Percentiles rank a stretch among this genome's conserved stretches.
phyloP scores from a whole-genome alignment of 2,888 invertebrate species.

The Drosophila bunnanda region DNA sequence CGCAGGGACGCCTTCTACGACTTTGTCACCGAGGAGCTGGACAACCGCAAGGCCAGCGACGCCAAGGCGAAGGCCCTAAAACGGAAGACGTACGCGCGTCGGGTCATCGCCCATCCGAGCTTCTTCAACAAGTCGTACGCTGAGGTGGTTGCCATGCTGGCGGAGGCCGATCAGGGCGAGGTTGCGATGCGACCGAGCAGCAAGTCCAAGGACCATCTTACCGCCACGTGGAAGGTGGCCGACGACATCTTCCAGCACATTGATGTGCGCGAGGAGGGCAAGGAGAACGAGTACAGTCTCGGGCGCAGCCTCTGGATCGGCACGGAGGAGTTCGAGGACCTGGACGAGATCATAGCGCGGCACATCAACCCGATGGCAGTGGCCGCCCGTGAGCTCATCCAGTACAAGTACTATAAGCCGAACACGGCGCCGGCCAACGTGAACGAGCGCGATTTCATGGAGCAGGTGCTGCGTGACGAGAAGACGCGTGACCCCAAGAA shows the following conservation, averaged over 20 bases:
- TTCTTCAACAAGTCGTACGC: constrained; percentile 98
- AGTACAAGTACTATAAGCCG: constrained; percentile 94
- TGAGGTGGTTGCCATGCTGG: constrained; percentile 96
- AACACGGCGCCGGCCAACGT: constrained; percentile 92
- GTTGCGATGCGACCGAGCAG: constrained; percentile 98
- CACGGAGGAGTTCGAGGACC: constrained; percentile 97
- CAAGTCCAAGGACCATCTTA: constrained; percentile 97
- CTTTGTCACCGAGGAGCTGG: constrained; percentile 92
- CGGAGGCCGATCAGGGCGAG: constrained; percentile 97
- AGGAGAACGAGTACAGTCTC: constrained; percentile 97
- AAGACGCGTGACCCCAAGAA: constrained; percentile 94
- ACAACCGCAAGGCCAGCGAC: constrained; percentile 91
- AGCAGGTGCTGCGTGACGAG: constrained; percentile 94
- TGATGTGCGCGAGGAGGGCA: constrained; percentile 97
- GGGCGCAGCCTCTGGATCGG: constrained; percentile 95
- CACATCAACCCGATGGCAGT: constrained; percentile 98
- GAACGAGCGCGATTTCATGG: constrained; percentile 87
- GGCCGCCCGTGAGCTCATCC: constrained; percentile 94
- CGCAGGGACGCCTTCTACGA: constrained; percentile 96
- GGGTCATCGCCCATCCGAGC: constrained; percentile 98
- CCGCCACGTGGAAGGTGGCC: constrained; percentile 99
- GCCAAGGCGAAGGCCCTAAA: constrained; percentile 86
- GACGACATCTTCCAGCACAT: constrained; percentile 98
- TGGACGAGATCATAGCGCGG: constrained; percentile 99
- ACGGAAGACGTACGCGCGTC: constrained; percentile 90